Conservation (phyloP, 2,888 invertebrate genomes). For the Amphipyra tragopoginis region DNA sequence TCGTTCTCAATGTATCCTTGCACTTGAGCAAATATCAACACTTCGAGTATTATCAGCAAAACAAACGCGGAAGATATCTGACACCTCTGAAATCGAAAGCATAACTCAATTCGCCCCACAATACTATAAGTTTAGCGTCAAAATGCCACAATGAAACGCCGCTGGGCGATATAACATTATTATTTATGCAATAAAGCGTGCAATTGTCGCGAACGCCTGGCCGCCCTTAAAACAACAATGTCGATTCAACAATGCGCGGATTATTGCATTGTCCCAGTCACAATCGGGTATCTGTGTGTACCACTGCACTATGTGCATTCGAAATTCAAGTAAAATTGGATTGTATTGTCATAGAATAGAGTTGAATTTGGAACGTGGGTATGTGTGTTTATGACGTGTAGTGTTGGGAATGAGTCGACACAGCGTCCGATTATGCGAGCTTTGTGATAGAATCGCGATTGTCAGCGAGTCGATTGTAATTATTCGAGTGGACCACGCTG, state of each 20-base stretch:
- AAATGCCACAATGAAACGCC: conserved; percentile 82
- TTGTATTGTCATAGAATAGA: conserved; percentile 37
- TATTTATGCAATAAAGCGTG: conserved; percentile 89
- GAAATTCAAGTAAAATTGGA: conserved; percentile 34
- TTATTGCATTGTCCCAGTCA: conserved; percentile 90
- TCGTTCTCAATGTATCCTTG: conserved; percentile 24
- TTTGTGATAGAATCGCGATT: conserved; percentile 89
- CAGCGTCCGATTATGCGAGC: conserved; percentile 87
- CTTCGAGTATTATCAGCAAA: conserved; percentile 48
- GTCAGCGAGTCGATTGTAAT: conserved; percentile 89
- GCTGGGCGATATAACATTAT: conserved; percentile 87
- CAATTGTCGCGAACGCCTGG: conserved; percentile 85
- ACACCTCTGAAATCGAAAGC: conserved; percentile 44
- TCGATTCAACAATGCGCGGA: conserved; percentile 88
- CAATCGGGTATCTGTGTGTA: conserved; percentile 80
- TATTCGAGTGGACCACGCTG: conserved; percentile 83
- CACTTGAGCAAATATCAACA: conserved; percentile 39
- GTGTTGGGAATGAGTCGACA: conserved; percentile 73
- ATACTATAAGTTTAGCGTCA: conserved; percentile 74
- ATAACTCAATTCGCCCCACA: conserved; percentile 59
- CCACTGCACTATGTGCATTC: conserved; percentile 73
- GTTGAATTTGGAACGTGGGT: conserved; percentile 50
- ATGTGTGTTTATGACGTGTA: conserved; percentile 69
- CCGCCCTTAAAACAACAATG: conserved; percentile 90
- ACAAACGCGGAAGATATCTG: conserved; percentile 53